Conservation (phyloP, 35 echinoderm and acorn worm species). For the Acanthaster planci region DNA sequence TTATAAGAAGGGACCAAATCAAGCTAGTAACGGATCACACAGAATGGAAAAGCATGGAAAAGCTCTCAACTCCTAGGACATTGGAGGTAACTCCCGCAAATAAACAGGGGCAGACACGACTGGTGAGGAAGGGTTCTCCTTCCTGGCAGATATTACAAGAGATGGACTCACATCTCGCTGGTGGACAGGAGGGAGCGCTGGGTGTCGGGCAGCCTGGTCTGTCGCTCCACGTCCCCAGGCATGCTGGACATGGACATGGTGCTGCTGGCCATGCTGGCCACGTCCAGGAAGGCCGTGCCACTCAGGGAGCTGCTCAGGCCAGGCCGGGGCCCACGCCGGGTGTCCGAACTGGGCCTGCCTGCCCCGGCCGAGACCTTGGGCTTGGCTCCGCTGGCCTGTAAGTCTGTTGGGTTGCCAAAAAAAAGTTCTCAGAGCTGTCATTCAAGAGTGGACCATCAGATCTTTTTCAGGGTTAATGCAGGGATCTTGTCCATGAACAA, state of each 20-base stretch:
- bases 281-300: constrained; percentile 92
- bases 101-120: no score
- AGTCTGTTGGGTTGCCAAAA: background rate
- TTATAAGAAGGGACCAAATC: no score
- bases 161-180: constrained; percentile 84
- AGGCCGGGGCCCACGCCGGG: constrained; percentile 21
- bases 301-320: constrained; percentile 79
- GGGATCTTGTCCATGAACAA: no score
- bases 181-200: constrained; percentile 60
- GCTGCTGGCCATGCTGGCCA: constrained; percentile 86
- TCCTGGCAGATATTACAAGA: no score
- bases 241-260: constrained; percentile 92
- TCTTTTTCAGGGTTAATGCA: background rate
- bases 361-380: constrained; percentile 53
- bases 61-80: no score
- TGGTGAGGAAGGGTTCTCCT: no score
- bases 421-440: background rate
- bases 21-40: no score
- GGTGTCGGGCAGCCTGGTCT: constrained; percentile 31
- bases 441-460: background rate
- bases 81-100: no score
- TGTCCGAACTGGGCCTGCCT: constrained; percentile 61
- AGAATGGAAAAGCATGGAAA: no score
- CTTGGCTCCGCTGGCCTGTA: constrained; percentile 11
- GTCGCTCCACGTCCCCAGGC: constrained; percentile 79